Evolutionary conservation across 1,140 invertebrate genomes (phyloP).

Genomic region (Pseudomyrmex gracilis): DNA sequence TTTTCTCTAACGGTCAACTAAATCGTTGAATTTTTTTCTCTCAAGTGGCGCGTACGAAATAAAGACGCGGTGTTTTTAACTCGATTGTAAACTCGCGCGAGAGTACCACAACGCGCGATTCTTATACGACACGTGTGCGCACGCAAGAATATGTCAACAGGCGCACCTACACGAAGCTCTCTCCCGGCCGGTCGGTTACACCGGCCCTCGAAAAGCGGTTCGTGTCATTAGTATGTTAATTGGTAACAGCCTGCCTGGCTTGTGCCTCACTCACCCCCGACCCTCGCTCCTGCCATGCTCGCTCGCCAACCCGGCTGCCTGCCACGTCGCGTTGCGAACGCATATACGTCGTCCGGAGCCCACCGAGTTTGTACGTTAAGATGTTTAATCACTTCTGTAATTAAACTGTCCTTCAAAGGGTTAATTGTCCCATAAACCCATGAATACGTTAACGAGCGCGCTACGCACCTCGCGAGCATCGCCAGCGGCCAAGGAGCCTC

Average conservation of each 20-base stretch:
- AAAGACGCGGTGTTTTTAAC: background rate
- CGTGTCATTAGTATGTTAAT: slow-evolving; percentile 80
- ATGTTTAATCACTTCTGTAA: slow-evolving; percentile 86
- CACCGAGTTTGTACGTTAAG: slow-evolving; percentile 84
- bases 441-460: slow-evolving; percentile 85
- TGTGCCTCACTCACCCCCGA: slow-evolving; percentile 32
- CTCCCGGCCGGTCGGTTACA: slow-evolving; percentile 64
- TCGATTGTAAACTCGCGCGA: background rate
- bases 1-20: too few species aligned
- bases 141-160: too few species aligned
- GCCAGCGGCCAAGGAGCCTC: slow-evolving; percentile 74
- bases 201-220: slow-evolving; percentile 74
- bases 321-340: slow-evolving; percentile 75
- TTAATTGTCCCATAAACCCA: slow-evolving; percentile 85
- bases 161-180: background rate
- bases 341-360: slow-evolving; percentile 66
- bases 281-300: slow-evolving; percentile 19
- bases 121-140: background rate
- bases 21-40: too few species aligned
- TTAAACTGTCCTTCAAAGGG: slow-evolving; percentile 86
- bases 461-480: slow-evolving; percentile 76
- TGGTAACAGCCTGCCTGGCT: slow-evolving; percentile 73
- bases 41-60: background rate
- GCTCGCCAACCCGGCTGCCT: slow-evolving; percentile 62
- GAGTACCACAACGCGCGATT: slow-evolving; percentile 2